Conservation (phyloP, 2,888 invertebrate species). For the Epistrophe grossulariae region DNA sequence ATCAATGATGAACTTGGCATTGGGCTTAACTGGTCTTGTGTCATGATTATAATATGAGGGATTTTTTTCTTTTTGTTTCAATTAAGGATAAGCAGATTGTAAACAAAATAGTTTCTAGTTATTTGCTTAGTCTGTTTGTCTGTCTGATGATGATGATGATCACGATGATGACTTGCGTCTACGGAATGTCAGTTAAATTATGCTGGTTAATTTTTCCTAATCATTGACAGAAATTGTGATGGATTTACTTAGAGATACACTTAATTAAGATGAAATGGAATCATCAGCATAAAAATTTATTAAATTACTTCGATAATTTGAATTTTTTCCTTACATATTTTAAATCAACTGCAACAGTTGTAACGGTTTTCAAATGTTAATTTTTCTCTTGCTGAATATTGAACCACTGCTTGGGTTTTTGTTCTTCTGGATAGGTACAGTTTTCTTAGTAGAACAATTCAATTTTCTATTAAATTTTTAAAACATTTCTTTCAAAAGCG, state of each 20-base stretch:
- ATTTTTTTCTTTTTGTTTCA: constrained; percentile 45
- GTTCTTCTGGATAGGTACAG: no score
- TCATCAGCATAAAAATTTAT: not conserved
- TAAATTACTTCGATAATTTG: not conserved
- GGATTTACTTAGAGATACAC: constrained; percentile 11
- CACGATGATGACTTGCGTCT: not conserved
- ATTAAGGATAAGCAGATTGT: constrained; percentile 64
- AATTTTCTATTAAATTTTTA: no score
- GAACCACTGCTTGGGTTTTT: no score
- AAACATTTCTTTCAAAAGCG: no score
- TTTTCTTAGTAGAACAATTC: no score
- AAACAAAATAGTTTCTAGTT: constrained; percentile 51
- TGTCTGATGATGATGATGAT: constrained; percentile 6
- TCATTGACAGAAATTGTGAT: constrained; percentile 51
- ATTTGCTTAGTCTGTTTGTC: constrained; percentile 23
- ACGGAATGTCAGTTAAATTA: constrained; percentile 23
- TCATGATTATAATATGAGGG: constrained; percentile 68
- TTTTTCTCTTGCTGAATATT: no score
- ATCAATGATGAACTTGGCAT: constrained; percentile 51
- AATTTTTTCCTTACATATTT: no score
- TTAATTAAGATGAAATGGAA: constrained; percentile 12
- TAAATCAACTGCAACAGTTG: no score
- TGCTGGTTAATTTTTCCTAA: constrained; percentile 67
- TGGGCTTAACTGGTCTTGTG: constrained; percentile 40
- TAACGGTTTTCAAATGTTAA: no score